These are phyloP conservation scores for Desmophyllum pertusum DNA, from an alignment of 92 coral and sea anemone genomes.

Conservation along the genomic window DNA sequence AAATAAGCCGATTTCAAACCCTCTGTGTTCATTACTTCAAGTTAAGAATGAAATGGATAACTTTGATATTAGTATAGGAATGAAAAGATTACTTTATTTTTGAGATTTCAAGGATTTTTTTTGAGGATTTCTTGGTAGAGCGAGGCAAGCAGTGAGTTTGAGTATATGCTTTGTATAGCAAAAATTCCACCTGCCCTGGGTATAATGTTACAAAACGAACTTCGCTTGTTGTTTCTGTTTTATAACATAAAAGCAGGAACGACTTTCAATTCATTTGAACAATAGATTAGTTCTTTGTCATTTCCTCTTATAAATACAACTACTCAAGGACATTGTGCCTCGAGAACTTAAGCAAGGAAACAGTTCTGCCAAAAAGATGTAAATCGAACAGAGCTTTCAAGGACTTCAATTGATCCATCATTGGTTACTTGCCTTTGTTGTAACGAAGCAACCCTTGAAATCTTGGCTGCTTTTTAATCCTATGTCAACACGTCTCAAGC, in stretches of 20 bases:
- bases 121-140: background rate
- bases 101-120: background rate
- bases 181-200: constrained; percentile 26
- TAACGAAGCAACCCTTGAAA: constrained; percentile 43
- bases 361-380: constrained; percentile 36
- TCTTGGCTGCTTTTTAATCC: constrained; percentile 31
- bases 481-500: constrained; percentile 36
- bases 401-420: constrained; percentile 43
- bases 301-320: constrained; percentile 34
- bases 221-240: constrained; percentile 34
- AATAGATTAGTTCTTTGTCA: constrained; percentile 28
- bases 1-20: constrained; percentile 10
- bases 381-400: constrained; percentile 31
- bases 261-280: constrained; percentile 10
- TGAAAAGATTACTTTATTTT: background rate
- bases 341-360: constrained; percentile 22
- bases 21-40: background rate
- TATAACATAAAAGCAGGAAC: constrained; percentile 17
- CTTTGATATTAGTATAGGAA: background rate
- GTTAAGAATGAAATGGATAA: background rate
- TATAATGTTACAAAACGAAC: constrained; percentile 31
- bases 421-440: constrained; percentile 42
- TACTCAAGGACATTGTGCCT: constrained; percentile 26
- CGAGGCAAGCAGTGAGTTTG: background rate
- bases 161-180: constrained; percentile 10